Base-by-base conservation (phyloP, 92 coral and sea anemone genomes). In the Diadumene lineata region DNA sequence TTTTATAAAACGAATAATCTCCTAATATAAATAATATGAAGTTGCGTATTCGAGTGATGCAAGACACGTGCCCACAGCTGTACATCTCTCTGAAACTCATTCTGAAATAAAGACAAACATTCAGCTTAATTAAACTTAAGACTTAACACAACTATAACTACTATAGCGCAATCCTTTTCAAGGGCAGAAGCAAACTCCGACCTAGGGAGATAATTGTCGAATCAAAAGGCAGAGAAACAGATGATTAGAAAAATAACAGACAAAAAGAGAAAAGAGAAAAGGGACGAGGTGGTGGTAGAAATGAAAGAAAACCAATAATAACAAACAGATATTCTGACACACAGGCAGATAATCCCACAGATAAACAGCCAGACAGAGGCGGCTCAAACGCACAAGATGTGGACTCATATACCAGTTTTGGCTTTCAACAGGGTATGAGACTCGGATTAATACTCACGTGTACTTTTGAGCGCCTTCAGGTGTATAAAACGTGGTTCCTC, bases 401-500 rank as follows among this genome's bases (percentile, higher is more conserved):
- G n/a, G n/a, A n/a, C n/a, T n/a, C n/a, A n/a, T n/a, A n/a, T n/a
- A n/a, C n/a, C n/a, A n/a, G n/a, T n/a, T n/a, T n/a, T n/a, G n/a
- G n/a, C n/a, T n/a, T n/a, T n/a, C n/a, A n/a, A n/a, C n/a, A n/a
- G n/a, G n/a, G 38, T 22, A 10, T 46, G 73, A 30, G 1, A 19
- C 15, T 18, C 46, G 26, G 9, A 10, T 2, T 3, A 9, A 11
- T 28, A 72, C 82, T 67, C 38, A 78, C 82, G 8, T 13, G 0
- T 53, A 50, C 66, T 78, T 78, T 13, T 34, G 67, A 34, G 80
- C 72, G 11, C 97, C 98, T 72, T 92, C 88, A 27, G 88, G 83
- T 2, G 86, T 87, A 63, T 92, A 94, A 44, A 79, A 92, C 0
- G 98, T 89, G 11, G 98, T 94, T 25, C 86, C 98, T 18, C 98